These are phyloP conservation scores for Bergia sp. DNA, from an alignment of 92 coral and sea anemone genomes.

Conservation along the genomic window DNA sequence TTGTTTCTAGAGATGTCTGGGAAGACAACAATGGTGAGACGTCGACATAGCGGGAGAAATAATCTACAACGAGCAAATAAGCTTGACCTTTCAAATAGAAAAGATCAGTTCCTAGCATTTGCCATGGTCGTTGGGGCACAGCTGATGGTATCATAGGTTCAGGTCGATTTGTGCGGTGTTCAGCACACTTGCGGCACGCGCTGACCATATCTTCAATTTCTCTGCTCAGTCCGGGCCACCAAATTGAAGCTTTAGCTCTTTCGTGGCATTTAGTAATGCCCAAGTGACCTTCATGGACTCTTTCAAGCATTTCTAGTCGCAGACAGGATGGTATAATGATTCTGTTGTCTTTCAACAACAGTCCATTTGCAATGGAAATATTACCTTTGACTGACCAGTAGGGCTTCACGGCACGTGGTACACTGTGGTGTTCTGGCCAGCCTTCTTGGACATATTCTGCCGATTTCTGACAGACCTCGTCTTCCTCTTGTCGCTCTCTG, in stretches of 20 bases:
- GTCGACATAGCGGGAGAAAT: constrained; percentile 59
- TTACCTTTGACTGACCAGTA: constrained; percentile 57
- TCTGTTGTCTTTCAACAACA: constrained; percentile 55
- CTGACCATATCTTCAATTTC: constrained; percentile 27
- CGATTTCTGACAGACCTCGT: constrained; percentile 62
- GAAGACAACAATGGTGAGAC: constrained; percentile 23
- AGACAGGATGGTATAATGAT: constrained; percentile 58
- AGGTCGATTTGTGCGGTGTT: constrained; percentile 28
- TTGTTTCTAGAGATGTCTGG: constrained; percentile 21
- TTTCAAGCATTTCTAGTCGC: constrained; percentile 70
- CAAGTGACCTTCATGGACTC: constrained; percentile 71
- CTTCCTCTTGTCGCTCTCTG: constrained; percentile 60
- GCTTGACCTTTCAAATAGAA: constrained; percentile 55
- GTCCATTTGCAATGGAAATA: constrained; percentile 49
- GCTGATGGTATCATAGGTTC: constrained; percentile 67
- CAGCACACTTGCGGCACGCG: constrained; percentile 25
- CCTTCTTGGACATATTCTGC: constrained; percentile 40
- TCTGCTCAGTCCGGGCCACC: constrained; percentile 80
- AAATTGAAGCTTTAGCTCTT: constrained; percentile 61
- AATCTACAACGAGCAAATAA: constrained; percentile 58
- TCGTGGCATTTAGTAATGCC: constrained; percentile 72
- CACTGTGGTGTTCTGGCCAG: too few species aligned
- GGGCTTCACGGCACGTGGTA: constrained; percentile 57
- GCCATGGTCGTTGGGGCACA: constrained; percentile 70
- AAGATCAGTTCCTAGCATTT: constrained; percentile 60